Conservation (phyloP, 2,113 vertebrate genomes). For the Cheilinus undulatus region DNA sequence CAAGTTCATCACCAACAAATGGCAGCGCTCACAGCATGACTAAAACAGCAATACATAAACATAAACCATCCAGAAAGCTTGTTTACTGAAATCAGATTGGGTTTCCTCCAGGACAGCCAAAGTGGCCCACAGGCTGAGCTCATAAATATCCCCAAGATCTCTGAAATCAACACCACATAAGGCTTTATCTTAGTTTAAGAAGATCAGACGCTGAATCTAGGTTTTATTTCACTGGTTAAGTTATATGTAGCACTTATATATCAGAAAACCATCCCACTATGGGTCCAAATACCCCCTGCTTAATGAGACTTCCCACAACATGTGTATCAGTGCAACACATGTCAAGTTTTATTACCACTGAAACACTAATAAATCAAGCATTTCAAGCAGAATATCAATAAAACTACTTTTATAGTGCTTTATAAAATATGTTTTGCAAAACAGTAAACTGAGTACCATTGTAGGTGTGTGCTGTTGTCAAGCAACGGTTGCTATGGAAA, state of each 20-base stretch:
- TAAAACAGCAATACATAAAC: constrained; percentile 52
- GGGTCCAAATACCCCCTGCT: constrained; percentile 13
- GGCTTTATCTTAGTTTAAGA: neutral
- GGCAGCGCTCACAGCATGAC: constrained; percentile 39
- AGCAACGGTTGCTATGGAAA: too few relatives aligned
- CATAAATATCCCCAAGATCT: constrained; percentile 21
- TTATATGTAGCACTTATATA: constrained; percentile 29
- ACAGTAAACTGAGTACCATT: neutral
- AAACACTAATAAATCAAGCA: neutral
- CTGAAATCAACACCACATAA: constrained; percentile 6
- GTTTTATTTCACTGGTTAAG: neutral
- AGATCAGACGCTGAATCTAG: neutral
- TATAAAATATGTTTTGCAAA: neutral
- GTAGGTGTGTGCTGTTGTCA: neutral
- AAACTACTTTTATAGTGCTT: neutral
- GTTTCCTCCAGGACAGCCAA: constrained; percentile 35
- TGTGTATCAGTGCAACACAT: neutral
- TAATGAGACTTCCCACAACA: neutral
- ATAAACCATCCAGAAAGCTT: constrained; percentile 47
- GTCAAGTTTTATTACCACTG: neutral
- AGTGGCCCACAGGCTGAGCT: constrained; percentile 4
- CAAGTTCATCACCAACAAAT: constrained; percentile 52
- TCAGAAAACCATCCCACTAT: constrained; percentile 11
- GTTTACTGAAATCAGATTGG: constrained; percentile 42
- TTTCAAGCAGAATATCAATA: constrained; percentile 5